These are phyloP conservation scores for Corvus moneduloides DNA, from an alignment of 2,113 vertebrate species.

Conservation along the genomic window DNA sequence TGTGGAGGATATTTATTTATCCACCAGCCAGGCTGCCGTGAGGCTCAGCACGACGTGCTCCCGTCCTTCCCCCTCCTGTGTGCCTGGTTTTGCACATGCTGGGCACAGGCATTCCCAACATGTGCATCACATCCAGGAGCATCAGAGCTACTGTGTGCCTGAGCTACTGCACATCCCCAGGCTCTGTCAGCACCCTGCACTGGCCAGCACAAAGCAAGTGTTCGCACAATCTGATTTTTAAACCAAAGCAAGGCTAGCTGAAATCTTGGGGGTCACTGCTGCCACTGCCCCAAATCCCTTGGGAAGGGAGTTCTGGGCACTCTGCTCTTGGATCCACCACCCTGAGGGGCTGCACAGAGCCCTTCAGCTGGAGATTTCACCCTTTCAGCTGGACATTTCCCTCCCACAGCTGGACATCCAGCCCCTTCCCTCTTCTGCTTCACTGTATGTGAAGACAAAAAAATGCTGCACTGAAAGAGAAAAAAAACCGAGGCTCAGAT, in stretches of 20 bases:
- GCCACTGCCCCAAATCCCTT: accelerated
- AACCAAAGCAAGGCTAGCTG: neutral
- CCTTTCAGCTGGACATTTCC: neutral
- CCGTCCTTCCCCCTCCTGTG: neutral
- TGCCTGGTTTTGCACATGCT: neutral
- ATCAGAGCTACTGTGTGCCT: neutral
- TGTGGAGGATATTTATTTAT: neutral
- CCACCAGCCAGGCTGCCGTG: neutral
- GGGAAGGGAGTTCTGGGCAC: neutral
- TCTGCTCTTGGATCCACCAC: neutral
- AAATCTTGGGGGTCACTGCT: neutral
- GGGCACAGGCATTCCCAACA: conserved; percentile 16
- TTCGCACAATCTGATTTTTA: neutral
- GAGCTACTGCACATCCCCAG: neutral
- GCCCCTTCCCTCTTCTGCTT: neutral
- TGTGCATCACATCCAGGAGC: conserved; percentile 27
- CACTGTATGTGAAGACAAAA: neutral
- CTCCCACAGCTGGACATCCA: neutral
- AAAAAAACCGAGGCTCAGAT: neutral
- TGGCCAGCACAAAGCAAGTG: neutral
- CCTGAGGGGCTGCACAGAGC: neutral
- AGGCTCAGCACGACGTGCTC: neutral
- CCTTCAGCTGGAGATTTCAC: neutral
- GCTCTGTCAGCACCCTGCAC: conserved; percentile 19
- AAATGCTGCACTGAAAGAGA: neutral